phyloP scores from a whole-genome alignment of 1,140 invertebrate species.

The Drosophila kepulauana region DNA sequence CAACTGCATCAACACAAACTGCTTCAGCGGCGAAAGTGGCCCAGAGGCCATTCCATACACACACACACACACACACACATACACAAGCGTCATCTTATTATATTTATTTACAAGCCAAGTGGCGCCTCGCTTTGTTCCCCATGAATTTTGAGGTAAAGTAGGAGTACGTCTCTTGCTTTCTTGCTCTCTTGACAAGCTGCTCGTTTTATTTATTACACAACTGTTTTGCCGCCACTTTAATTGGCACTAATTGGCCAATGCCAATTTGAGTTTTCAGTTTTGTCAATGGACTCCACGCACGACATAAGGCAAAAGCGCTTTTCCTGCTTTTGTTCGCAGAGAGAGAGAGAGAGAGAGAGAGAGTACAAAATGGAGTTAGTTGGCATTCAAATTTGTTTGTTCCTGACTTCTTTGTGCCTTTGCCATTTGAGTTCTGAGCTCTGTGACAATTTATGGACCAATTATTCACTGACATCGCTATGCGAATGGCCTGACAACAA shows the following conservation, averaged over 20 bases:
- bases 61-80: too few relatives aligned
- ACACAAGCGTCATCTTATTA: conserved; percentile 41
- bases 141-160: conserved; percentile 21
- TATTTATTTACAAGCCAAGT: conserved; percentile 46
- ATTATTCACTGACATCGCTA: conserved; percentile 23
- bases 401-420: conserved; percentile 1
- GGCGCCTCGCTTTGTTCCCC: conserved; percentile 4
- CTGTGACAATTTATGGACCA: conserved; percentile 20
- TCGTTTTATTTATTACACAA: conserved; percentile 1
- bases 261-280: conserved; percentile 44
- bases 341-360: not conserved
- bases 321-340: conserved; percentile 11
- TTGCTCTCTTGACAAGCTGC: conserved; percentile 2
- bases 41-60: conserved; percentile 14
- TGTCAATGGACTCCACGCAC: conserved; percentile 3
- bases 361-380: conserved; percentile 2
- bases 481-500: not conserved
- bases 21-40: conserved; percentile 1
- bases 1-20: conserved; percentile 18
- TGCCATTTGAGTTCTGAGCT: not conserved
- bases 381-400: conserved; percentile 6
- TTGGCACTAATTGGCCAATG: conserved; percentile 74
- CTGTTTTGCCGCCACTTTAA: conserved; percentile 50
- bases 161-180: not conserved
- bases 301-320: not conserved